Percentiles rank a stretch among this genome's conserved stretches.
Evolutionary conservation across 2,797 vertebrate species (phyloP).

Genomic region (Microcaecilia unicolor): DNA sequence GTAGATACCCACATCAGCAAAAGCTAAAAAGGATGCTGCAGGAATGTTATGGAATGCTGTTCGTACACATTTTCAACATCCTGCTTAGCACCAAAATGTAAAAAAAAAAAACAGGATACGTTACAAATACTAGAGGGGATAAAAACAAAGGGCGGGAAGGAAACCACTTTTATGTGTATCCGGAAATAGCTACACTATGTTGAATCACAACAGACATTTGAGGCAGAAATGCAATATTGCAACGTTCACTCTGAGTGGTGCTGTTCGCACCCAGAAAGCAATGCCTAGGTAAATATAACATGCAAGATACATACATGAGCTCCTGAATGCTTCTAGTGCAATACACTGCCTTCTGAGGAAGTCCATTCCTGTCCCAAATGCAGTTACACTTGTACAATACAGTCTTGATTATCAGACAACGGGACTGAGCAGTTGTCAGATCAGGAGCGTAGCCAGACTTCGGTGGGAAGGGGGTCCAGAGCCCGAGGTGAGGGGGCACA

Average conservation of each 20-base stretch:
- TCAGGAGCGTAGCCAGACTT: too few species aligned
- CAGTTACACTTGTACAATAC: too few species aligned
- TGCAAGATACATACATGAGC: not conserved
- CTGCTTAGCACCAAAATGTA: not conserved
- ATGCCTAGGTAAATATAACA: not conserved
- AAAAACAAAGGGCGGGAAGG: not conserved
- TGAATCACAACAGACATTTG: not conserved
- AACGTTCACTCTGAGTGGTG: not conserved
- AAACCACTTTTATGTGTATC: not conserved
- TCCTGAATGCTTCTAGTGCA: not conserved
- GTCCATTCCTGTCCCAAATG: constrained; percentile 1
- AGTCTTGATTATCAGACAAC: too few species aligned
- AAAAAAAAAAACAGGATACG: constrained; percentile 20
- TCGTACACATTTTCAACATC: not conserved
- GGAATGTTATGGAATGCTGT: too few species aligned
- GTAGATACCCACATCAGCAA: too few species aligned
- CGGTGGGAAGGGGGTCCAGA: too few species aligned
- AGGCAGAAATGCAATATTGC: constrained; percentile 2
- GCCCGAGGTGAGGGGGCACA: too few species aligned
- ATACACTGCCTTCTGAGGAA: not conserved
- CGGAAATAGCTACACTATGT: constrained; percentile 12
- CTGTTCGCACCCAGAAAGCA: fast-evolving
- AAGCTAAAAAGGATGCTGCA: fast-evolving
- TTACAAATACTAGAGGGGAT: constrained; percentile 2
- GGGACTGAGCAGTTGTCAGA: too few species aligned